Evolutionary conservation across 1,140 invertebrate genomes (phyloP).

Genomic region (Chrysopa pallens): DNA sequence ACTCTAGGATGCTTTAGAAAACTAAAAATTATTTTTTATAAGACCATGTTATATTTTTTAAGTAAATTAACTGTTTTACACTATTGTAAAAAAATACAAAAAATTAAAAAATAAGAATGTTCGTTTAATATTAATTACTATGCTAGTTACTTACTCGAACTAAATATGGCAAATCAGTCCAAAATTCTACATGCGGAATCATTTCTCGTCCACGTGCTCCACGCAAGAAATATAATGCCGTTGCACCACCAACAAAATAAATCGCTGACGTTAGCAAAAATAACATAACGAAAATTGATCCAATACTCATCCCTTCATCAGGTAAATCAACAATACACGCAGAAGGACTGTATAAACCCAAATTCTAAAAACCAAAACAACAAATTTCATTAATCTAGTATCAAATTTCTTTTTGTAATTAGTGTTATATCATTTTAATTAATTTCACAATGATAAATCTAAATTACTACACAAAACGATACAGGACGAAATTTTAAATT

Average conservation of each 20-base stretch:
- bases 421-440: no score
- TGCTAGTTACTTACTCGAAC: slow-evolving; percentile 23
- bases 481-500: no score
- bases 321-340: no score
- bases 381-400: no score
- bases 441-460: no score
- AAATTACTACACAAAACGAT: no score
- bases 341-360: no score
- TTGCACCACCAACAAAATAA: slow-evolving; percentile 23
- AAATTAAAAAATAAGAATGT: background rate
- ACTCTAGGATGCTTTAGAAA: no score
- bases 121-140: background rate
- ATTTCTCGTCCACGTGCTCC: slow-evolving; percentile 34
- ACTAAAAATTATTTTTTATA: no score
- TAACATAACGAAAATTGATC: slow-evolving; percentile 14
- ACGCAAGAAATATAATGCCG: slow-evolving; percentile 32
- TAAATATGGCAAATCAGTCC: slow-evolving; percentile 30
- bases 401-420: no score
- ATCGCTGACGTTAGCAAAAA: slow-evolving; percentile 9
- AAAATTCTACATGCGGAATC: slow-evolving; percentile 34
- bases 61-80: background rate
- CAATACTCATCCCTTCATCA: slow-evolving; percentile 10
- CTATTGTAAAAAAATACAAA: background rate
- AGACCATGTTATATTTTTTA: no score
- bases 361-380: no score